Conservation (phyloP, 2,113 vertebrate species). For the Setophaga petechia region DNA sequence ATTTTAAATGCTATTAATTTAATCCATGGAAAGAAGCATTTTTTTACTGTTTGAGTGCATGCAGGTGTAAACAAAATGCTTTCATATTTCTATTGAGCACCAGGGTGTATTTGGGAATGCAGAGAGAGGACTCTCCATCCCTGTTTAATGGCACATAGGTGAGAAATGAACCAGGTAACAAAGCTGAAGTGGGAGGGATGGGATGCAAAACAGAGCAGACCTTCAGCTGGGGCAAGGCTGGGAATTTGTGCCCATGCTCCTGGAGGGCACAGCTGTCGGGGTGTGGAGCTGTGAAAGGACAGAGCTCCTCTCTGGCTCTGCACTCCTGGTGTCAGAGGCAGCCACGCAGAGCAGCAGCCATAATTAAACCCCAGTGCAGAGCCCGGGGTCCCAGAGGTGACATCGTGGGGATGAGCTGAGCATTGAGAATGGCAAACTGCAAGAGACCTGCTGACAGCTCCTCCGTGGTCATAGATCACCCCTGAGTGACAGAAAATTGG, state of each 20-base stretch:
- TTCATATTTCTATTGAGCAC: background rate
- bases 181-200: background rate
- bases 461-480: background rate
- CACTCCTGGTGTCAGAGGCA: background rate
- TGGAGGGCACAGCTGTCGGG: background rate
- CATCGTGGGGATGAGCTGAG: background rate
- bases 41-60: background rate
- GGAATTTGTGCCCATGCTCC: background rate
- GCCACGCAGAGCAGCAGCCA: background rate
- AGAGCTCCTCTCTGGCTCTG: background rate
- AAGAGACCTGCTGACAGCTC: background rate
- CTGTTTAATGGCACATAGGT: background rate
- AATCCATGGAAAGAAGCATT: background rate
- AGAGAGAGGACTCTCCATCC: background rate
- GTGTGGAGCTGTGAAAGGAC: background rate
- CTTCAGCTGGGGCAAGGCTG: background rate
- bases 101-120: background rate
- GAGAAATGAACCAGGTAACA: background rate
- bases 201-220: background rate
- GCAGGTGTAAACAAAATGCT: background rate
- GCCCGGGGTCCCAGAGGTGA: background rate
- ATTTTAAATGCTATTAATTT: background rate
- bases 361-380: constrained; percentile 3
- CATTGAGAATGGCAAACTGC: constrained; percentile 2
- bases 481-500: constrained; percentile 61